Evolutionary conservation across 1,140 invertebrate species (phyloP), one percentile per base, ranked within the genome.

Genomic region (Drepana arcuata): DNA sequence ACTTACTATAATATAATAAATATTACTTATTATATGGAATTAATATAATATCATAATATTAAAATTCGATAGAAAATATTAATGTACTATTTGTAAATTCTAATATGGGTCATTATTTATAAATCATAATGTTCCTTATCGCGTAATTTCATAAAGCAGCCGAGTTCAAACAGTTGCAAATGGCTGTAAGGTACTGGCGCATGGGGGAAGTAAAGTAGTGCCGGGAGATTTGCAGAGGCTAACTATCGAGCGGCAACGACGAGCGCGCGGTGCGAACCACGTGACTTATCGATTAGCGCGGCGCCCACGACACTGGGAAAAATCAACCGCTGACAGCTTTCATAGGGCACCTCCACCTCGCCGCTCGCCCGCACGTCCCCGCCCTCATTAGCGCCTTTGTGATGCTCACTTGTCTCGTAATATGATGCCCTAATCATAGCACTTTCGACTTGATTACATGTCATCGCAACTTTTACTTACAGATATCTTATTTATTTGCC

Each of bases 311-410:
- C 73, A 75, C 75, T 77, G 69, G 72, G 71, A 80, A 78, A 80
- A 80, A 80, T 78, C 72, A 79, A 77, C 72, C 72, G 74, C 70
- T 79, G 74, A 77, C 74, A 80, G 75, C 72, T 69, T 77, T 73
- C 68, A 62, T 63, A 55, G 62, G 46, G 58, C 53, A 56, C 62
- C 62, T 48, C 52, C 51, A 48, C 44, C 47, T 40, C 41, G 13
- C 34, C 16, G 11, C 21, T 32, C 38, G 7, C 41, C 7, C 12
- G 25, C 35, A n/a, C 31, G 10, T 10, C 46, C 15, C 35, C 63
- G 58, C 64, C 71, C 70, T 79, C 74, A 77, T 80, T 80, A 80
- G 67, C 70, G 71, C 75, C 70, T 79, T 75, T 79, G 67, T 75
- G 58, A 63, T 64, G 57, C 67, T 72, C 63, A 66, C 64, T 80